Evolutionary conservation across 2,797 vertebrate genomes (phyloP), one percentile per base, ranked within the genome.

Genomic region (Melanotaenia pygmaea): DNA sequence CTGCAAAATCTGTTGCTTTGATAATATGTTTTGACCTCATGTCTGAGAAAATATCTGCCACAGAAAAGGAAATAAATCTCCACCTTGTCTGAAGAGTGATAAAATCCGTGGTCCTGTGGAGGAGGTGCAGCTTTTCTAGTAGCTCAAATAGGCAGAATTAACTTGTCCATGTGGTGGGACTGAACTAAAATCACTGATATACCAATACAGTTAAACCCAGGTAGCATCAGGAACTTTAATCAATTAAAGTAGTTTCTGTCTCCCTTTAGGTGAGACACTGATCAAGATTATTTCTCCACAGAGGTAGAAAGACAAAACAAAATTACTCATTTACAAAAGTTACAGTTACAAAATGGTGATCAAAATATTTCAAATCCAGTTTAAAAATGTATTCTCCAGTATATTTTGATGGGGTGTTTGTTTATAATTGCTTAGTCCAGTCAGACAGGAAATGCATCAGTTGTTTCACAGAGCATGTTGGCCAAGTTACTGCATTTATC

Each of bases 31-130:
- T 20, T 28, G 63, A 77, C 62, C 18, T 34, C 38, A 1, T 0
- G 51, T 12, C 9, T 37, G 8, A 16, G 64, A 50, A 47, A 38
- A 71, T 20, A 13, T 64, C n/a, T 0, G n/a, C 22, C 1, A 16
- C n/a, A 58, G 28, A 73, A 67, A 72, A 43, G 22, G 9, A 12
- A 2, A 3, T 40, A 1, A 32, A 65, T 75, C 5, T 14, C 34
- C 43, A 20, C 28, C 30, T 34, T 34, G 32, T 34, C 32, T 34
- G 7, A 34, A 34, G 32, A 34, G 20, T 72, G 13, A 51, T 43
- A 61, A n/a, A 24, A 54, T 16, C 45, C 13, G 30, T 37, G 22
- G 32, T 14, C 20, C 12, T 45, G 61, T 37, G 43, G 32, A 62
- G 0, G 40, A 60, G 47, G 3, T 14, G 18, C 59, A 0, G 26